Conservation (phyloP, 35 echinoderm and acorn worm genomes). For the Stichopus chloronotus region DNA sequence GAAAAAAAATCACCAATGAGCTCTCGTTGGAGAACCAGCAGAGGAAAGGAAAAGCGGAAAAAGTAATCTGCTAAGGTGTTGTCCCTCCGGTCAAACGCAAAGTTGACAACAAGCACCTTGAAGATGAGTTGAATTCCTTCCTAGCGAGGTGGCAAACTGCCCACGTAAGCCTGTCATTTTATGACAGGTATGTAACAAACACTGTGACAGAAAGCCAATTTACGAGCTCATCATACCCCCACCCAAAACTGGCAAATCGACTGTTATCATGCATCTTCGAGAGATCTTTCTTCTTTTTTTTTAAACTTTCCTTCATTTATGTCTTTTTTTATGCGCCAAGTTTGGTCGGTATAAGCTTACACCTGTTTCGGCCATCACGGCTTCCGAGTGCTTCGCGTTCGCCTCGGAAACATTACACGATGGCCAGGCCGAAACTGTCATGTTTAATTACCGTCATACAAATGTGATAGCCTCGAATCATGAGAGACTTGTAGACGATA, state of each 20-base stretch:
- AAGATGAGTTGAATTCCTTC: slow-evolving; percentile 19
- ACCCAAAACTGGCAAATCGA: slow-evolving; percentile 30
- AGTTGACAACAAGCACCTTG: slow-evolving; percentile 13
- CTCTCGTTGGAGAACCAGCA: neutral
- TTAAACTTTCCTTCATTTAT: neutral
- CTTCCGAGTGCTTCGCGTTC: neutral
- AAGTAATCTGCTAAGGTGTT: neutral
- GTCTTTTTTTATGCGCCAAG: neutral
- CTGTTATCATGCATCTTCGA: slow-evolving; percentile 24
- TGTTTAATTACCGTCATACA: slow-evolving; percentile 39
- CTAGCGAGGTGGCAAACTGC: slow-evolving; percentile 29
- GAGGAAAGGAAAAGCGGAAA: neutral
- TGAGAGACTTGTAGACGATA: neutral
- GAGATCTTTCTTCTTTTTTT: neutral
- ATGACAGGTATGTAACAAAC: slow-evolving; percentile 54
- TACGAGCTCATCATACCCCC: slow-evolving; percentile 28
- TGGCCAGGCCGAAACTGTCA: slow-evolving; percentile 22
- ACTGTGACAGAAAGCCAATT: slow-evolving; percentile 40
- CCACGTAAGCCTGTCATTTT: slow-evolving; percentile 50
- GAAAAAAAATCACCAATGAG: neutral
- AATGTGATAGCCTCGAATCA: neutral
- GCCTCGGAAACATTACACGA: neutral
- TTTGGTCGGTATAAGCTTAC: neutral
- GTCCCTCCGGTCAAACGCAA: slow-evolving; percentile 37
- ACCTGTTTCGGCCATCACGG: slow-evolving; percentile 42